Evolutionary conservation across 2,113 vertebrate genomes (phyloP), one percentile per base, ranked within the genome.

Genomic region (Lycaon pictus): DNA sequence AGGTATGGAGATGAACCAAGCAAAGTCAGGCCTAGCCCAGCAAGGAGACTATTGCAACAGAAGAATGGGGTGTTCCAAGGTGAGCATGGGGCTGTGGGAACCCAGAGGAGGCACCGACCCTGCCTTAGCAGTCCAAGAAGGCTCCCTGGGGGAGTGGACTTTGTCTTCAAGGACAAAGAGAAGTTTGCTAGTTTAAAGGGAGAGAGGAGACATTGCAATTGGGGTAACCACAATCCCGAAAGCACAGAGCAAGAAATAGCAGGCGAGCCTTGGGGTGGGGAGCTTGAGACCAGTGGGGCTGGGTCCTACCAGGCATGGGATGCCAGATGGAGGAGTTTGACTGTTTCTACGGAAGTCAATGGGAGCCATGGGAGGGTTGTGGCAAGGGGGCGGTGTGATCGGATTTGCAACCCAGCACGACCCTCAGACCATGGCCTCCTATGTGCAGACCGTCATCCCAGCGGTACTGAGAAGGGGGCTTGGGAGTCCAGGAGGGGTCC

Each of bases 381-480:
- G n/a, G 43, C 94, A 43, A 35, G 62, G 72, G n/a, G 51, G 27
- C 10, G 3, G 20, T 20, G 5, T 0, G 25, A 63, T 62, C 53
- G 63, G 60, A 43, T 69, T 22, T 56, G 53, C 67, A 15, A 7
- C 76, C 43, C 35, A 22, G 8, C 62, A 23, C 23, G 85, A 16
- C 19, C 58, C 20, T 43, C 3, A 58, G n/a, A 60, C 13, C 60
- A 10, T 23, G 5, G 0, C 22, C 48, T 71, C 15, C 53, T 11
- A 0, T 0, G 6, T 56, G 74, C 13, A 53, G 65, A 25, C 8
- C 3, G 7, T 25, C 23, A n/a, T 11, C 3, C n/a, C 15, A 0
- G 0, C 0, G 43, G 71, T 6, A 1, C 71, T 1, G 0, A 37
- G 80, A 25, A 72, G 35, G 67, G 65, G 25, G 62, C 32, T 63